Conservation (phyloP, 2,888 invertebrate species). For the Nymphalis urticae region DNA sequence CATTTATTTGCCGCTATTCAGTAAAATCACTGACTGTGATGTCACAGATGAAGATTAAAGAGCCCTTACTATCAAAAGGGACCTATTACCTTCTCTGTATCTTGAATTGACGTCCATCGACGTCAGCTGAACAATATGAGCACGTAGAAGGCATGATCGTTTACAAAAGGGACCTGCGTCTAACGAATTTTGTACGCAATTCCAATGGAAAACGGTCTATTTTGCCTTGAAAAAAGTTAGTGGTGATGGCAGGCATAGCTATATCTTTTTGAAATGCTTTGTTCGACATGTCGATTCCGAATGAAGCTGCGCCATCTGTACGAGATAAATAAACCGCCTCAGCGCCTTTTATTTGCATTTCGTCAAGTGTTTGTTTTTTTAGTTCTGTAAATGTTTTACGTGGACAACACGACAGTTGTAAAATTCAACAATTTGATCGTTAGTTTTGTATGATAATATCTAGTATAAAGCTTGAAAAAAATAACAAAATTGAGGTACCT, state of each 20-base stretch:
- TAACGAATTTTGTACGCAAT: constrained; percentile 18
- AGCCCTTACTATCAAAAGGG: constrained; percentile 53
- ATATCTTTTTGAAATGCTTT: constrained; percentile 26
- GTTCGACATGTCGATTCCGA: constrained; percentile 30
- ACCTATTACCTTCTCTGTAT: constrained; percentile 57
- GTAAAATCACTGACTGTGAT: constrained; percentile 34
- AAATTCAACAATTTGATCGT: not conserved
- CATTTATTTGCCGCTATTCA: constrained; percentile 24
- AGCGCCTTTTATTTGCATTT: constrained; percentile 12
- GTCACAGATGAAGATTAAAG: constrained; percentile 49
- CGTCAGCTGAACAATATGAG: constrained; percentile 55
- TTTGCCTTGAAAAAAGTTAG: not conserved
- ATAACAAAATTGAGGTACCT: not conserved
- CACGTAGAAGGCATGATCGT: constrained; percentile 29
- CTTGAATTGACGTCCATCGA: constrained; percentile 66
- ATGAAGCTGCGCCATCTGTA: constrained; percentile 23
- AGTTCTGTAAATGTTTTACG: constrained; percentile 12
- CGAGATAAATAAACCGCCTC: constrained; percentile 11
- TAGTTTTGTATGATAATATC: not conserved
- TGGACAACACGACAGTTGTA: not conserved
- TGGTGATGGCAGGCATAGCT: constrained; percentile 3
- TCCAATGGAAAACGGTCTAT: constrained; percentile 2
- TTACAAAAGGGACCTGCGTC: constrained; percentile 11
- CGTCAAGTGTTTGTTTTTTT: constrained; percentile 12
- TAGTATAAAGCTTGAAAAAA: not conserved